phyloP scores from a whole-genome alignment of 2,113 vertebrate species.

The Istiophorus platypterus region DNA sequence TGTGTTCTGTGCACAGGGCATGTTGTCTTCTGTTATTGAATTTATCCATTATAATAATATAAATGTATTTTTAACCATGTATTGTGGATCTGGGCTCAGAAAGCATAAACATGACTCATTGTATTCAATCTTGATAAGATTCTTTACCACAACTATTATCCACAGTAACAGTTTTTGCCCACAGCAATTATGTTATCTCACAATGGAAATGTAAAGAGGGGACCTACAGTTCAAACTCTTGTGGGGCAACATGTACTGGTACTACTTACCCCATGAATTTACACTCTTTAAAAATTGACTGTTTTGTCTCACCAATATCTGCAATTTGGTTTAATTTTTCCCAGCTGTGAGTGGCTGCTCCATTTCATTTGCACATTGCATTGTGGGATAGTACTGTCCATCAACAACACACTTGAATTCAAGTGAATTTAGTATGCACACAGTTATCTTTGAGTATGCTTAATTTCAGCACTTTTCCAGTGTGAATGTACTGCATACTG shows the following conservation, averaged over 20 bases:
- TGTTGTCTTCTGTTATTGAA: background rate
- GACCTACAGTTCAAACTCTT: background rate
- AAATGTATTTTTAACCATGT: background rate
- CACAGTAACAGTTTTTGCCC: slow-evolving; percentile 20
- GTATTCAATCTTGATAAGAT: slow-evolving; percentile 22
- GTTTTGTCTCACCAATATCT: slow-evolving; percentile 11
- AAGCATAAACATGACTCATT: slow-evolving; percentile 36
- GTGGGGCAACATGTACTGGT: background rate
- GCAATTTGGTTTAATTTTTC: slow-evolving; percentile 48
- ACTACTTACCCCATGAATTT: background rate
- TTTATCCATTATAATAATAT: background rate
- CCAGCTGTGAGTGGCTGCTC: slow-evolving; percentile 49
- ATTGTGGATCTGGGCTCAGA: background rate
- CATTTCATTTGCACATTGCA: slow-evolving; percentile 29
- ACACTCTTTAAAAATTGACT: background rate
- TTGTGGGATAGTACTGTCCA: slow-evolving; percentile 47
- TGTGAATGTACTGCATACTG: slow-evolving; percentile 47
- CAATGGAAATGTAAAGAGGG: background rate
- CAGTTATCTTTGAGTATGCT: slow-evolving; percentile 60
- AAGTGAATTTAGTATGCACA: slow-evolving; percentile 38
- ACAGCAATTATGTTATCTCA: slow-evolving; percentile 16
- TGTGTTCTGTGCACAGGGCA: background rate
- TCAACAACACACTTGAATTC: slow-evolving; percentile 53
- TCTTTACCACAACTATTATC: slow-evolving; percentile 13
- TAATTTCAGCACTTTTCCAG: slow-evolving; percentile 57